phyloP scores from a whole-genome alignment of 2,888 invertebrate species.

The Perithous albicinctus region DNA sequence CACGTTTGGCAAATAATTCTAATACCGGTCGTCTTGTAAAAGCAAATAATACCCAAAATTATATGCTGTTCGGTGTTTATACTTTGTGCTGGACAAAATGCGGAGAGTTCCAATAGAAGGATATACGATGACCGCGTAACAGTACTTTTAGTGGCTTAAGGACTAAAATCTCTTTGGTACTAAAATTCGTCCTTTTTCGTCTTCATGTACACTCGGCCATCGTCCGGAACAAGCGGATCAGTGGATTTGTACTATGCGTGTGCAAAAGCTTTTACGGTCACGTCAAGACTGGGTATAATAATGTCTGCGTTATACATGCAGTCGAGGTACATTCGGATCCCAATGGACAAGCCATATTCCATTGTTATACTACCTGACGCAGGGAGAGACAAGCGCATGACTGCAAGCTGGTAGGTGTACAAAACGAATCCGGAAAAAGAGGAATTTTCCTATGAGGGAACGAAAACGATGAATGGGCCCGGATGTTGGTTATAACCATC shows the following conservation, averaged over 20 bases:
- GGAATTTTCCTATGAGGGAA: slow-evolving; percentile 72
- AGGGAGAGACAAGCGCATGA: neutral
- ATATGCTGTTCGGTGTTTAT: neutral
- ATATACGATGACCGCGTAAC: slow-evolving; percentile 29
- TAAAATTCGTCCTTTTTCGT: slow-evolving; percentile 10
- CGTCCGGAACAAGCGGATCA: slow-evolving; percentile 55
- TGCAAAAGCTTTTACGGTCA: slow-evolving; percentile 30
- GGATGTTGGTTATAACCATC: slow-evolving; percentile 68
- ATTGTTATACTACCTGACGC: neutral
- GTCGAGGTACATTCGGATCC: neutral
- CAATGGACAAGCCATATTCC: neutral
- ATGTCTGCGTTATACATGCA: neutral
- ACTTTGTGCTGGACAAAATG: neutral
- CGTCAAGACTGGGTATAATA: neutral
- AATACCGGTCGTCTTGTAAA: neutral
- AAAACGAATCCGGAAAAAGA: slow-evolving; percentile 75
- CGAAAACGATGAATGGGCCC: slow-evolving; percentile 72
- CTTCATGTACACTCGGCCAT: neutral
- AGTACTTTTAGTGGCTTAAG: slow-evolving; percentile 32
- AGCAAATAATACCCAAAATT: slow-evolving; percentile 1
- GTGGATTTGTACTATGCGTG: slow-evolving; percentile 56
- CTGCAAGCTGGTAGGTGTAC: slow-evolving; percentile 30
- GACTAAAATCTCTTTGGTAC: neutral
- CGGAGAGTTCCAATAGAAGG: too few relatives aligned
- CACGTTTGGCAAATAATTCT: slow-evolving; percentile 44